A percentile compares a stretch with the other conserved stretches of the same genome.
Evolutionary conservation across 2,113 vertebrate genomes (phyloP).

Genomic region (Heteronetta atricapilla): DNA sequence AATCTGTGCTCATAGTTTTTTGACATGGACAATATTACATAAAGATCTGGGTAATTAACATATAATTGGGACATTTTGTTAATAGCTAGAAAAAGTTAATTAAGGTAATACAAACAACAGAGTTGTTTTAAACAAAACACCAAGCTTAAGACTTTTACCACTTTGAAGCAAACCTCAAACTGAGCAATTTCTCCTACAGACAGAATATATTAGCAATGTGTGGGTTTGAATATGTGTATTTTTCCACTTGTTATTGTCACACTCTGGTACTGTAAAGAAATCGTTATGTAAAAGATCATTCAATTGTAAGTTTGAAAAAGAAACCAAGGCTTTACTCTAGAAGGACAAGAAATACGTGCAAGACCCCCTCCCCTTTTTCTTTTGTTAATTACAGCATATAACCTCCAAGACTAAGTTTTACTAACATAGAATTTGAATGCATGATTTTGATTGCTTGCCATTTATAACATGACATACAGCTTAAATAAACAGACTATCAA

Average conservation of each 20-base stretch:
- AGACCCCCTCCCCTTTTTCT: background rate
- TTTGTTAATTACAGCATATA: background rate
- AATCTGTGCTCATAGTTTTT: background rate
- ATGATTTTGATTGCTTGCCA: background rate
- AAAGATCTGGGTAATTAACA: background rate
- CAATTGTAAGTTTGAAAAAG: background rate
- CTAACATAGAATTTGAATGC: background rate
- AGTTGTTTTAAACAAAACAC: background rate
- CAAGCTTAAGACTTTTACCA: background rate
- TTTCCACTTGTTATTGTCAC: background rate
- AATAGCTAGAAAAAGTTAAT: background rate
- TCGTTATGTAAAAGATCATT: background rate
- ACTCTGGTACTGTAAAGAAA: background rate
- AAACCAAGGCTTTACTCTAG: background rate
- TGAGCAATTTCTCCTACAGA: background rate
- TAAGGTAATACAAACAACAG: background rate
- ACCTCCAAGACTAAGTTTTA: background rate
- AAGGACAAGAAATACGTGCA: background rate
- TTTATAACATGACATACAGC: background rate
- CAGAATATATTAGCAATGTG: background rate
- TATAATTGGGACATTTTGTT: background rate
- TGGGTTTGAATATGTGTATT: background rate
- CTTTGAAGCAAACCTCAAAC: background rate
- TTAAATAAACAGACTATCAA: background rate
- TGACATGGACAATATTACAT: background rate